Evolutionary conservation across 1,140 invertebrate genomes (phyloP).

Genomic region (Hylyphantes graminicola): DNA sequence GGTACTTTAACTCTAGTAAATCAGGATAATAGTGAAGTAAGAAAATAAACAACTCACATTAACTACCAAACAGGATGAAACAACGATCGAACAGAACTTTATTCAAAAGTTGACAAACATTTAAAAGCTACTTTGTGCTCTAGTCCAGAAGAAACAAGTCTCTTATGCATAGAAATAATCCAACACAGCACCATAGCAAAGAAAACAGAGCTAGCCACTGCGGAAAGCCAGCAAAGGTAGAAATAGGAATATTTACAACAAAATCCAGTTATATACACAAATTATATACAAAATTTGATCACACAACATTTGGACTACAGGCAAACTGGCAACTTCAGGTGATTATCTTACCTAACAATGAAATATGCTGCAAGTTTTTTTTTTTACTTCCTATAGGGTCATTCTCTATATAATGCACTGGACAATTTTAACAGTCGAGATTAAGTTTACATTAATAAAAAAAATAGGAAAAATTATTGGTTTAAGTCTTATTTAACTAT

Average conservation of each 20-base stretch:
- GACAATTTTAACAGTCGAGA: no score
- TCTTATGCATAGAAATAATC: slow-evolving; percentile 36
- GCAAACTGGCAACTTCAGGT: slow-evolving; percentile 57
- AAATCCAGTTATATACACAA: slow-evolving; percentile 51
- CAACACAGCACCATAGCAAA: slow-evolving; percentile 57
- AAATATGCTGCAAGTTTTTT: slow-evolving; percentile 37
- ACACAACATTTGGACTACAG: slow-evolving; percentile 53
- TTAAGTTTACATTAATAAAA: no score
- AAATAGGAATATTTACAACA: slow-evolving; percentile 54
- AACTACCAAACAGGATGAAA: slow-evolving; percentile 7
- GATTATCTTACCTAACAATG: slow-evolving; percentile 38
- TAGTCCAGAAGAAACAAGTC: slow-evolving; percentile 47
- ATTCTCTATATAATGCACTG: no score
- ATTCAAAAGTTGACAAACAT: slow-evolving; percentile 57
- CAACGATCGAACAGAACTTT: slow-evolving; percentile 56
- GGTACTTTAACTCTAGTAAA: no score
- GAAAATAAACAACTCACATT: no score
- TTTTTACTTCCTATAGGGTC: not conserved
- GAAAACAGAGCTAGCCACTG: slow-evolving; percentile 50
- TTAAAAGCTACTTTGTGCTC: slow-evolving; percentile 55
- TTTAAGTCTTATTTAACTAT: no score
- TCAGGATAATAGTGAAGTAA: no score
- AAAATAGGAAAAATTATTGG: no score
- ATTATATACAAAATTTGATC: slow-evolving; percentile 58
- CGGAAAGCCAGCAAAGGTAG: slow-evolving; percentile 49